Base-by-base conservation (phyloP, 2,113 vertebrate species). In the Poecilia latipinna region DNA sequence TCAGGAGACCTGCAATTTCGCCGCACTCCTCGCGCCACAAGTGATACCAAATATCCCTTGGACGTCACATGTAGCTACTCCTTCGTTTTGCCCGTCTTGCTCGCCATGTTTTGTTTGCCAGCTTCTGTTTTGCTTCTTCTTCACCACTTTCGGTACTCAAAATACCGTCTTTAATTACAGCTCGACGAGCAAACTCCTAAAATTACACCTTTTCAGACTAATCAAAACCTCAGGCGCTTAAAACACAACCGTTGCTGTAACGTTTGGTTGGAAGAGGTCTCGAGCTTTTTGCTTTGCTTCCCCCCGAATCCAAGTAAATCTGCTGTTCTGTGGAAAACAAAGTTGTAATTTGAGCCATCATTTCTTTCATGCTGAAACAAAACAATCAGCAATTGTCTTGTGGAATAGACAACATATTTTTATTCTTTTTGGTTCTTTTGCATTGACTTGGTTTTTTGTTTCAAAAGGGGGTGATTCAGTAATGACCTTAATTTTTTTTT, bases 1-100 rank as follows among this genome's bases (percentile, higher is more conserved):
- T 57, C 78, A 3, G 29, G 80, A 82, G 86, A 80, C 42, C 12
- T n/a, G 69, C 77, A 24, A 79, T 86, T 80, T 84, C 66, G 61
- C 61, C 61, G 22, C 33, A 7, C 69, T 13, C 61, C 74, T 73
- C 76, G 13, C 8, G 74, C 78, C 77, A 54, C 77, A 82, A 79
- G 77, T 74, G 68, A 79, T 37, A 42, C 61, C 12, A 8, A 31
- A 19, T 37, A 37, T 26, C 65, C 66, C 33, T 51, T 42, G 44
- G 61, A 64, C 0, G 11, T 82, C 68, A 51, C 48, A 69, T 62
- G 65, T 29, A 15, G 60, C 24, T 76, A 22, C 33, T 42, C 65
- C 65, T 74, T 17, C 60, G 13, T 48, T 48, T 19, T 22, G 19
- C 54, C 42, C 4, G 64, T 33, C 63, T 72, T 13, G 0, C 44